These are phyloP conservation scores for Psix sp. DNA, from an alignment of 1,140 invertebrate genomes.

Conservation along the genomic window DNA sequence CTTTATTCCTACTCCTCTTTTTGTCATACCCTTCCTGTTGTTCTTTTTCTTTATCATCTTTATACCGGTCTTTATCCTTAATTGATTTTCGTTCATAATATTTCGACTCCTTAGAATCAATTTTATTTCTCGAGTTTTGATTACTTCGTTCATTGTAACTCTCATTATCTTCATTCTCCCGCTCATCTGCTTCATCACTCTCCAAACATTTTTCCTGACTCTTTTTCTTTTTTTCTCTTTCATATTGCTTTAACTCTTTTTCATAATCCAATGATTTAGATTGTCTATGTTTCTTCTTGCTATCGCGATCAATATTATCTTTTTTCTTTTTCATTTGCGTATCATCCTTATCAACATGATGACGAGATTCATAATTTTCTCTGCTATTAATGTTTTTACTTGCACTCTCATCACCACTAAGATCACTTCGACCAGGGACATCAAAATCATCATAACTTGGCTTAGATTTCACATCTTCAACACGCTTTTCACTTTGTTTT, in stretches of 20 bases:
- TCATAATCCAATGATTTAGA: neutral
- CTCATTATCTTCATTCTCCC: no score
- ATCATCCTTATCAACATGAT: conserved; percentile 3
- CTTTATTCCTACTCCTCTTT: no score
- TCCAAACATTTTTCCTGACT: neutral
- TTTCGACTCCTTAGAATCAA: no score
- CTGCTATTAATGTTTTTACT: neutral
- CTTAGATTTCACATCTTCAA: neutral
- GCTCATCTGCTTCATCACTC: neutral
- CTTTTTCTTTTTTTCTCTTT: conserved; percentile 3
- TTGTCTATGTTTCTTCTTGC: conserved; percentile 2
- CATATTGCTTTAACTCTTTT: neutral
- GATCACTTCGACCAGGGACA: conserved; percentile 6
- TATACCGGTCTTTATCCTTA: no score
- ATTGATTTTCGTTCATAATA: no score
- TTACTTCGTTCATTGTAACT: no score
- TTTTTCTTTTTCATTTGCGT: conserved; percentile 3
- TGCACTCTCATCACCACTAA: neutral
- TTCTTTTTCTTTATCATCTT: no score
- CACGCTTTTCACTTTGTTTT: neutral
- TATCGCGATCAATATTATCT: conserved; percentile 3
- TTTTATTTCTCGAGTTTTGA: no score
- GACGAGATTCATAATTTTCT: conserved; percentile 3
- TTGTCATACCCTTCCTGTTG: no score
- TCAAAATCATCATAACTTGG: conserved; percentile 6